These are phyloP conservation scores for Hippolais icterina DNA, from an alignment of 2,113 vertebrate species.

Conservation along the genomic window DNA sequence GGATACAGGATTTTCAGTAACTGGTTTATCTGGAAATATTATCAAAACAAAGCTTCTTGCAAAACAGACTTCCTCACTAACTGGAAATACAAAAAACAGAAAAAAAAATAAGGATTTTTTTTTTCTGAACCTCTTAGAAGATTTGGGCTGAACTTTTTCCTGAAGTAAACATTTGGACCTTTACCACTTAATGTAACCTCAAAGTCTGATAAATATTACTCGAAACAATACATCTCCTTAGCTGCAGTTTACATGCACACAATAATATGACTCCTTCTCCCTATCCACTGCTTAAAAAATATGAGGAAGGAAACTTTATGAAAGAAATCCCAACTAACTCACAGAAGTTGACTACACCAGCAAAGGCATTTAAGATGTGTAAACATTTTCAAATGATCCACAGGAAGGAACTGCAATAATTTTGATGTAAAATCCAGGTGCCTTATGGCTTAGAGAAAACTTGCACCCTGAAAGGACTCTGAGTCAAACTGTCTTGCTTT, in stretches of 20 bases:
- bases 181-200: neutral
- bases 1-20: slow-evolving; percentile 24
- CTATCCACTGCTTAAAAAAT: neutral
- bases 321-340: slow-evolving; percentile 29
- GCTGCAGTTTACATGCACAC: neutral
- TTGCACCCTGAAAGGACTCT: neutral
- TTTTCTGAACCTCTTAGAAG: neutral
- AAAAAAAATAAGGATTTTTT: neutral
- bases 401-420: neutral
- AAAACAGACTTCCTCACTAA: slow-evolving; percentile 15
- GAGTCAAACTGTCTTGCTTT: neutral
- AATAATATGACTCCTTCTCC: neutral
- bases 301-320: slow-evolving; percentile 9
- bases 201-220: neutral
- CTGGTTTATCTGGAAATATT: slow-evolving; percentile 16
- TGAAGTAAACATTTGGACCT: slow-evolving; percentile 10
- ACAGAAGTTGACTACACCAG: neutral
- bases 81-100: neutral
- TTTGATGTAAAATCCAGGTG: neutral
- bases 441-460: neutral
- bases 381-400: neutral
- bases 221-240: neutral
- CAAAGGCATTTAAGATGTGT: neutral
- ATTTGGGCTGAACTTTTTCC: neutral
- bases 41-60: slow-evolving; percentile 32